Conservation (phyloP, 2,113 vertebrate genomes). For the Australoheros scitulus region DNA sequence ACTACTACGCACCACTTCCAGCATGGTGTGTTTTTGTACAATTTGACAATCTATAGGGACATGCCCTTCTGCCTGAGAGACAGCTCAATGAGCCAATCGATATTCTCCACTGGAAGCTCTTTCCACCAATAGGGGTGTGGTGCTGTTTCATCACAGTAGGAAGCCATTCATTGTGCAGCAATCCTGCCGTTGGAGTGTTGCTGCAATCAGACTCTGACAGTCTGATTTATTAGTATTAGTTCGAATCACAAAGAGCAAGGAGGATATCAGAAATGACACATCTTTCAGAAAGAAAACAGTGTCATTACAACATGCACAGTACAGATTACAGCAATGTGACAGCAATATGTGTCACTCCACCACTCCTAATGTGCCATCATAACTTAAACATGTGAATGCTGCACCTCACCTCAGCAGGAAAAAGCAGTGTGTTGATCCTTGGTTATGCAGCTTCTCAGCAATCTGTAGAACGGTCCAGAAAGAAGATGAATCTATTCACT, state of each 20-base stretch:
- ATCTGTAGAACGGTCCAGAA: not conserved
- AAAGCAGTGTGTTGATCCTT: not conserved
- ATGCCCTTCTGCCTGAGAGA: constrained; percentile 21
- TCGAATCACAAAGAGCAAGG: not conserved
- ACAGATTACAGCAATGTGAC: not conserved
- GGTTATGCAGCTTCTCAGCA: constrained; percentile 22
- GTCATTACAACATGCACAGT: not conserved
- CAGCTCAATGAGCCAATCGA: constrained; percentile 37
- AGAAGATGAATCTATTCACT: not conserved
- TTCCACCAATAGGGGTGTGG: constrained; percentile 42
- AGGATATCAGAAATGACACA: not conserved
- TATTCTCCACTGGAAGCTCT: not conserved
- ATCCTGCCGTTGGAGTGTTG: constrained; percentile 8
- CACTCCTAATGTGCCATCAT: not conserved
- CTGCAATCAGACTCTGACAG: constrained; percentile 4
- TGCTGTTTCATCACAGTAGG: constrained; percentile 56
- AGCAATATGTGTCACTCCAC: not conserved
- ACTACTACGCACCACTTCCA: constrained; percentile 15
- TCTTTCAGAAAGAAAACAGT: not conserved
- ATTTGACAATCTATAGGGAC: constrained; percentile 32
- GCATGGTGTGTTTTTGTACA: constrained; percentile 24
- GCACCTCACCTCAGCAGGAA: constrained; percentile 55
- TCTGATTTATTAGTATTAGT: not conserved
- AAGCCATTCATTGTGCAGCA: constrained; percentile 49
- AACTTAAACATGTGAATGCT: constrained; percentile 10